Evolutionary conservation across 1,140 invertebrate species (phyloP), one percentile per base, ranked within the genome.

Genomic region (Macrobrachium rosenbergii): DNA sequence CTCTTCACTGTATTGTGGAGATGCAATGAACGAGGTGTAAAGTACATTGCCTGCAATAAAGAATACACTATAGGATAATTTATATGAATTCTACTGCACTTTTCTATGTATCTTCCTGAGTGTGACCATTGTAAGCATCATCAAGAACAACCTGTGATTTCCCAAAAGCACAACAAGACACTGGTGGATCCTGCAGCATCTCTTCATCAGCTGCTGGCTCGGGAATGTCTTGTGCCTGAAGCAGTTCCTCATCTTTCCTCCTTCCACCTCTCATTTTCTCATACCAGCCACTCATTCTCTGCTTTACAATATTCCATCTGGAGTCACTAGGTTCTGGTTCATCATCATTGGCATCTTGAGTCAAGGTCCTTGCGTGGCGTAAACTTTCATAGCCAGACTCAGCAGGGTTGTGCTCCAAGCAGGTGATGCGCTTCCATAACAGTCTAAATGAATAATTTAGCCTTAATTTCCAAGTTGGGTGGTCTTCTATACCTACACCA

Each of bases 351-450:
- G n/a, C 58, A 7, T 73, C 60, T 12, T 80, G 85, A 52, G 85
- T 81, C 12, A 76, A 23, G 19, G 63, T 72, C 14, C 85, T 23
- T 21, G 81, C 79, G 5, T 79, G 72, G 28, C 73, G 85, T 59
- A 87, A 87, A 43, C 85, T 87, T 60, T 87, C 77, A 58, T 87
- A 87, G 21, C 85, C 85, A 12, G 85, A 87, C 58, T 87, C 78
- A 14, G 76, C 19, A 5, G 23, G 17, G 43, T 82, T 75, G 8
- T n/a, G 79, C 21, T 59, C 72, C 23, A 8, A 62, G 21, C 84
- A 83, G 21, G 64, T 59, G 23, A 81, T 59, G 43, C 67, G 43
- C 11, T 43, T 59, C 28, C 72, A 60, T 17, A 72, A 45, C 37
- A 83, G 17, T 58, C 28, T 81, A 78, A 78, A 77, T 23, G 62